A percentile compares a stretch with the other conserved stretches of the same genome.
Evolutionary conservation across 2,888 invertebrate genomes (phyloP).

Genomic region (Lasius platythorax): DNA sequence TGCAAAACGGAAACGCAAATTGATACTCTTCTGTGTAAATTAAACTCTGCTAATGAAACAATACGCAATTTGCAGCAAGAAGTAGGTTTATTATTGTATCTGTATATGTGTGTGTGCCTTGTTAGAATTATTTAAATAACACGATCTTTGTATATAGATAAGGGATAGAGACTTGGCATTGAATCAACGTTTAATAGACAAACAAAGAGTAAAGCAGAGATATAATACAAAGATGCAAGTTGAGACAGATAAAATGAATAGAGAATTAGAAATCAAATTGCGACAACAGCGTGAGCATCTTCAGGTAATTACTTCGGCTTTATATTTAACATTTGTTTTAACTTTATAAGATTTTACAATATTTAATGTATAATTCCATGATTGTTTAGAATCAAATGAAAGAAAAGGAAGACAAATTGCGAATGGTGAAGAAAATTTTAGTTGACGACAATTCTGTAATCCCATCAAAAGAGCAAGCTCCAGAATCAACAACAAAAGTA

Average conservation of each 20-base stretch:
- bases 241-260: constrained; percentile 92
- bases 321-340: background rate
- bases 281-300: constrained; percentile 88
- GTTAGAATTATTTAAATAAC: background rate
- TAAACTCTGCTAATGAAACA: constrained; percentile 89
- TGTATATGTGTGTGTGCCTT: background rate
- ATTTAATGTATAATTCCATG: constrained; percentile 1
- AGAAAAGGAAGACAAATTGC: constrained; percentile 88
- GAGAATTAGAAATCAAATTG: constrained; percentile 90
- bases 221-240: constrained; percentile 88
- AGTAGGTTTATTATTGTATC: constrained; percentile 69
- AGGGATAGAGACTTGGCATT: constrained; percentile 86
- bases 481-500: constrained; percentile 59
- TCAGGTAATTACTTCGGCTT: constrained; percentile 81
- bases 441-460: constrained; percentile 85
- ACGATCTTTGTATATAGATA: constrained; percentile 75
- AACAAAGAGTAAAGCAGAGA: constrained; percentile 86
- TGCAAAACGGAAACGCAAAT: constrained; percentile 89
- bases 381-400: constrained; percentile 86
- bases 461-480: constrained; percentile 40
- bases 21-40: constrained; percentile 88
- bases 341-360: background rate
- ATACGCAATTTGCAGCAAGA: constrained; percentile 89
- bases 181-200: constrained; percentile 86
- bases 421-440: constrained; percentile 88